Evolutionary conservation across 1,140 invertebrate genomes (phyloP).

Genomic region (Myzus persicae): DNA sequence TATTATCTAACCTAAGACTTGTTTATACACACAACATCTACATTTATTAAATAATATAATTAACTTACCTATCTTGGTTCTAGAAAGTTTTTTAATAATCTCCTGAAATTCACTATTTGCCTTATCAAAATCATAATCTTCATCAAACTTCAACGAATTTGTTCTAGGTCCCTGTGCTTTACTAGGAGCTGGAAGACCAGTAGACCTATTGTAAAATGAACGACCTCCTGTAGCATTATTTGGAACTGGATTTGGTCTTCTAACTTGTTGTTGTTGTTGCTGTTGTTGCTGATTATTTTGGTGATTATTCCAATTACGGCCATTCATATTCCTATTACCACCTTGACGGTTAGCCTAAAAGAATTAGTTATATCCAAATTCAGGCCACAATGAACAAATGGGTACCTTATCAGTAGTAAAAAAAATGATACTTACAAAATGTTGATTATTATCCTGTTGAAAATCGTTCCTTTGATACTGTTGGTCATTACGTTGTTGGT

Average conservation of each 20-base stretch:
- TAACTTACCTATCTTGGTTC: conserved; percentile 76
- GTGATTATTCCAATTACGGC: conserved; percentile 58
- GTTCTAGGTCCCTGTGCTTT: conserved; percentile 64
- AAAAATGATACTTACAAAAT: conserved; percentile 16
- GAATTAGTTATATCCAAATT: no score
- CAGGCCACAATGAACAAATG: background rate
- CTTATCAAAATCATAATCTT: conserved; percentile 97
- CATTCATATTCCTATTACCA: conserved; percentile 56
- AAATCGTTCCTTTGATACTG: conserved; percentile 56
- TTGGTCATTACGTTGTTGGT: conserved; percentile 55
- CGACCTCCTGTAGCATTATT: conserved; percentile 21
- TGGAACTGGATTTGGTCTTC: conserved; percentile 7
- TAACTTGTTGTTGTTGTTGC: conserved; percentile 54
- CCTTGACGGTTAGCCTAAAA: conserved; percentile 40
- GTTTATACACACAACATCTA: no score
- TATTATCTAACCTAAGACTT: no score
- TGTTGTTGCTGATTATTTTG: conserved; percentile 56
- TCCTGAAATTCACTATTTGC: conserved; percentile 97
- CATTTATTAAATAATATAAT: background rate
- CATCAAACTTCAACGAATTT: conserved; percentile 89
- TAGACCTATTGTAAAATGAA: conserved; percentile 62
- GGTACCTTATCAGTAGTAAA: background rate
- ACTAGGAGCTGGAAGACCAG: conserved; percentile 61
- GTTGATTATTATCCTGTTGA: conserved; percentile 48
- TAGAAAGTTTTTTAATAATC: conserved; percentile 82